Evolutionary conservation across 2,888 invertebrate genomes (phyloP).

Genomic region (Phortica magna): DNA sequence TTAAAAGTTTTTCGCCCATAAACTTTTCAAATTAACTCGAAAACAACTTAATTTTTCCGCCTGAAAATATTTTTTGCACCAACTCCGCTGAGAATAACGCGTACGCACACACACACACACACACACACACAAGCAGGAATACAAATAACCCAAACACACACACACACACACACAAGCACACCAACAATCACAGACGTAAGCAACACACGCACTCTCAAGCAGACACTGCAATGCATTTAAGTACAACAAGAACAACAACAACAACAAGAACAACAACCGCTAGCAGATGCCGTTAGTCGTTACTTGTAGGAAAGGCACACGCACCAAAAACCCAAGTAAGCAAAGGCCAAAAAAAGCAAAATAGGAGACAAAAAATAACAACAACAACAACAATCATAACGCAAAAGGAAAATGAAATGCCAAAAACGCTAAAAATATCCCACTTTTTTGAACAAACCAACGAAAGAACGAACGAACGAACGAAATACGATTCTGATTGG

Average conservation of each 20-base stretch:
- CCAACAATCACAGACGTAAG: too few species aligned
- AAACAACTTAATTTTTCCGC: slow-evolving; percentile 60
- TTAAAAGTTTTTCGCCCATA: slow-evolving; percentile 56
- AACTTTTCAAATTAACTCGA: slow-evolving; percentile 62
- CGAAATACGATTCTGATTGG: too few species aligned
- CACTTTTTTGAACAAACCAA: not conserved
- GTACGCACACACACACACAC: slow-evolving; percentile 17
- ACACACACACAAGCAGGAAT: not conserved
- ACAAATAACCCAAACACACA: not conserved
- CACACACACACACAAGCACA: not conserved
- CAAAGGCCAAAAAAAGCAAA: not conserved
- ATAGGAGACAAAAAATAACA: not conserved
- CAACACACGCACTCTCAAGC: not conserved
- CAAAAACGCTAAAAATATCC: not conserved
- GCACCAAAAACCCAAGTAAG: not conserved
- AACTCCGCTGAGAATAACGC: slow-evolving; percentile 37
- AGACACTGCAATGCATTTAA: slow-evolving; percentile 18
- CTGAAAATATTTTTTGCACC: slow-evolving; percentile 43
- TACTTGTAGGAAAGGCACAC: slow-evolving; percentile 5
- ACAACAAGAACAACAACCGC: slow-evolving; percentile 4
- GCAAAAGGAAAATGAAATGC: too few species aligned
- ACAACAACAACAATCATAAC: not conserved
- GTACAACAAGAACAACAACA: slow-evolving; percentile 1
- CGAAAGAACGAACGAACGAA: too few species aligned
- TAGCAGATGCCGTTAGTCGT: not conserved